Conservation (phyloP, 2,113 vertebrate genomes). For the Cavia aperea region DNA sequence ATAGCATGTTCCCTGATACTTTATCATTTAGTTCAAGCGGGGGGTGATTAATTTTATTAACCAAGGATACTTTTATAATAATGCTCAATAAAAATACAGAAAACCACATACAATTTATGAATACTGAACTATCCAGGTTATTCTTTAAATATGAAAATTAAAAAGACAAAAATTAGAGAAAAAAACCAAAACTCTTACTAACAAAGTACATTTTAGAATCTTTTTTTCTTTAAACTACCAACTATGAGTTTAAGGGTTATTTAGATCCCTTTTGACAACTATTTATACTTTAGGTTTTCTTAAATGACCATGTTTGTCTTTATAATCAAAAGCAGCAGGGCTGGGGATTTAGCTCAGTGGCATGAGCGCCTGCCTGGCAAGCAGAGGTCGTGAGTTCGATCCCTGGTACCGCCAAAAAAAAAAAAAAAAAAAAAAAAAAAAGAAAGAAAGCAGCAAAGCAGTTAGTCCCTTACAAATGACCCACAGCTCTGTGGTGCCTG, state of each 20-base stretch:
- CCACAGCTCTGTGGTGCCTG: not conserved
- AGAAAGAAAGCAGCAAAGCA: not conserved
- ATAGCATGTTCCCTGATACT: not conserved
- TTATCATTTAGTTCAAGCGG: not conserved
- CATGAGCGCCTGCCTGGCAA: too few relatives aligned
- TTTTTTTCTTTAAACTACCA: not conserved
- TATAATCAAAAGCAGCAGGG: not conserved
- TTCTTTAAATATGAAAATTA: not conserved
- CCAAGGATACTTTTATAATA: not conserved
- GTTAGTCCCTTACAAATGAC: not conserved
- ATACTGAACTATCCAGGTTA: not conserved
- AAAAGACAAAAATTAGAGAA: not conserved
- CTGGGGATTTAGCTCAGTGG: too few relatives aligned
- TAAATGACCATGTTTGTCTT: not conserved
- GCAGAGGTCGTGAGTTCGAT: too few relatives aligned
- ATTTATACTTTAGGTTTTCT: not conserved
- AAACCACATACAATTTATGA: not conserved
- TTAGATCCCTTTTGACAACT: not conserved
- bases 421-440: too few relatives aligned
- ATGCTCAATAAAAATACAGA: not conserved
- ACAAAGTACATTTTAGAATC: not conserved
- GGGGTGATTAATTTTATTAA: not conserved
- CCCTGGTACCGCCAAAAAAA: too few relatives aligned
- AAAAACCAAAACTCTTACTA: not conserved
- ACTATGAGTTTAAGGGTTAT: not conserved